phyloP scores from a whole-genome alignment of 2,888 invertebrate genomes.

The Polydrusus cervinus region DNA sequence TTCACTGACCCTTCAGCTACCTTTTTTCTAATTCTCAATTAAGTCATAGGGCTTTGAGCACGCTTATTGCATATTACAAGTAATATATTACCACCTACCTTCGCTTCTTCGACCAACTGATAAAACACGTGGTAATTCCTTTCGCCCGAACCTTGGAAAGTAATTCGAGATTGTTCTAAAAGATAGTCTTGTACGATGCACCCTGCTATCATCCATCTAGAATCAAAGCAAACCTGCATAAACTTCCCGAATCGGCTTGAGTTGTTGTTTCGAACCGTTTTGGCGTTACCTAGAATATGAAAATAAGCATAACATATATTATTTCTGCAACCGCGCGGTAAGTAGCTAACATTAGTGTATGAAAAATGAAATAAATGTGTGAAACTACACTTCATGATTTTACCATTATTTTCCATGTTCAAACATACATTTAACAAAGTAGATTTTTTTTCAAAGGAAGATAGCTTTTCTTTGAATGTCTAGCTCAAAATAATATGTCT shows the following conservation, averaged over 20 bases:
- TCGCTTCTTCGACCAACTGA: constrained; percentile 90
- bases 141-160: constrained; percentile 90
- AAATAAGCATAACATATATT: neutral
- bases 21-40: too few relatives aligned
- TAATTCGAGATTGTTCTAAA: constrained; percentile 91
- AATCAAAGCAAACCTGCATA: constrained; percentile 94
- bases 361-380: too few relatives aligned
- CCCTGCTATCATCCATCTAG: constrained; percentile 90
- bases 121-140: constrained; percentile 95
- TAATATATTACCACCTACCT: constrained; percentile 70
- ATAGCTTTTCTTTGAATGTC: too few relatives aligned
- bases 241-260: constrained; percentile 96
- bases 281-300: constrained; percentile 84
- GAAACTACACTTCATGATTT: too few relatives aligned
- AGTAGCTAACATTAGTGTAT: too few relatives aligned
- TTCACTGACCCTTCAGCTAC: too few relatives aligned
- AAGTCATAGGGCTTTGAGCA: neutral
- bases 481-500: too few relatives aligned
- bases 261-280: constrained; percentile 94
- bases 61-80: neutral
- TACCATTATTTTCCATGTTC: too few relatives aligned
- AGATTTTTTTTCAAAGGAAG: too few relatives aligned
- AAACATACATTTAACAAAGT: too few relatives aligned
- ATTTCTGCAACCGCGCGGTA: too few relatives aligned
- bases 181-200: constrained; percentile 94